Base-by-base conservation (phyloP, 2,888 invertebrate species). In the Campopleginae sp. region DNA sequence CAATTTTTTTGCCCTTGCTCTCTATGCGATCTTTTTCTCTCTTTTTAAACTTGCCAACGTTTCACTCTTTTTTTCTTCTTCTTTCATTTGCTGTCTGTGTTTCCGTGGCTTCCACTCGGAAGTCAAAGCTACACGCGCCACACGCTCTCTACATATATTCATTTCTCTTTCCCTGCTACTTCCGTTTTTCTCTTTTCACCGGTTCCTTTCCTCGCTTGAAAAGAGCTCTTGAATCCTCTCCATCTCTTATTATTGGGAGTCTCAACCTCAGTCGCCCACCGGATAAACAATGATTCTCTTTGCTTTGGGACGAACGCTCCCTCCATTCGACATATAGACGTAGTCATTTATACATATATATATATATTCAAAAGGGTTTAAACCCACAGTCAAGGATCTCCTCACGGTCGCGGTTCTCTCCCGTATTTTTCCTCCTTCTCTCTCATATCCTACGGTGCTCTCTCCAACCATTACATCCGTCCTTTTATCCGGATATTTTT, bases 271-370 rank as follows among this genome's bases (percentile, higher is more conserved):
- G 48, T 70, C 74, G 83, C 79, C 51, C 70, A 72, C 65, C 66
- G 77, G 71, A 84, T 77, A 72, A 81, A 84, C 84, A 77, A 84
- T 84, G 81, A 84, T 81, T 81, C 80, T 84, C 76, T 61, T 77
- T 68, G 54, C 58, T 66, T 72, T 61, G 48, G 80, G 65, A 48
- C 54, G 68, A 54, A 61, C 31, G 65, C 61, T 58, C 65, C 33
- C 23, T 23, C 17, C 1, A 23, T 42, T n/a, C 2, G n/a, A 19
- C 33, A 7, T 72, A 54, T 23, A 23, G 38, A 19, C 19, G n/a
- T 58, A 14, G 42, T 17, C 19, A 38, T 51, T 10, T 48, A 48
- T 33, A 65, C 48, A 76, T 33, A 65, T 38, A 38, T 38, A 38
- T n/a, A n/a, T n/a, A n/a, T n/a, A n/a, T n/a, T n/a, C n/a, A 65